A percentile compares a stretch with the other conserved stretches of the same genome.
Conservation (phyloP, 2,113 vertebrate species). For the Poeciliopsis turrubarensis region DNA sequence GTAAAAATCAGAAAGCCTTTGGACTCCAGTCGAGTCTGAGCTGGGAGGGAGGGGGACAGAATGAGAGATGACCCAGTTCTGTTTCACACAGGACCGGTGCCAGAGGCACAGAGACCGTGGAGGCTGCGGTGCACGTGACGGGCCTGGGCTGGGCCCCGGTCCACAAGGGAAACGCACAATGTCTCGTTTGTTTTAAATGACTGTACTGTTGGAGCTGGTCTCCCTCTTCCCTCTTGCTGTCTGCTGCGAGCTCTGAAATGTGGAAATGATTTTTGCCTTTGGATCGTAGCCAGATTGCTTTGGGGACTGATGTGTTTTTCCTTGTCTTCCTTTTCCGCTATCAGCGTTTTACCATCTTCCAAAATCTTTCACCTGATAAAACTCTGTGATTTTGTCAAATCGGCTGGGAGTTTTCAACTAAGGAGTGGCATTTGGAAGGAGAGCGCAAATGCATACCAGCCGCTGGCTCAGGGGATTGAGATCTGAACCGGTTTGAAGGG, state of each 20-base stretch:
- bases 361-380: conserved; percentile 58
- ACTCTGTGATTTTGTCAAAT: conserved; percentile 54
- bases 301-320: conserved; percentile 76
- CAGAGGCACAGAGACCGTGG: conserved; percentile 64
- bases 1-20: conserved; percentile 50
- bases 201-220: conserved; percentile 66
- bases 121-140: conserved; percentile 73
- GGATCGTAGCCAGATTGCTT: conserved; percentile 78
- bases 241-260: conserved; percentile 82
- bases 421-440: conserved; percentile 43
- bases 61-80: conserved; percentile 77
- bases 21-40: conserved; percentile 46
- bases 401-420: conserved; percentile 30
- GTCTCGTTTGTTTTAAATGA: conserved; percentile 79
- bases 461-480: conserved; percentile 33
- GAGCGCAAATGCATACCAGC: conserved; percentile 35
- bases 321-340: conserved; percentile 23
- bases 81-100: conserved; percentile 69
- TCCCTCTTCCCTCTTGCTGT: conserved; percentile 70
- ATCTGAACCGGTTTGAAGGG: conserved; percentile 32
- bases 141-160: conserved; percentile 69
- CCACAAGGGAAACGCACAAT: conserved; percentile 76
- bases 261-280: conserved; percentile 87
- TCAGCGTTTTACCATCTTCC: conserved; percentile 65
- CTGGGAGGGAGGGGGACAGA: conserved; percentile 54